Evolutionary conservation across 2,113 vertebrate genomes (phyloP), one percentile per base, ranked within the genome.

Genomic region (Salvelinus namaycush): DNA sequence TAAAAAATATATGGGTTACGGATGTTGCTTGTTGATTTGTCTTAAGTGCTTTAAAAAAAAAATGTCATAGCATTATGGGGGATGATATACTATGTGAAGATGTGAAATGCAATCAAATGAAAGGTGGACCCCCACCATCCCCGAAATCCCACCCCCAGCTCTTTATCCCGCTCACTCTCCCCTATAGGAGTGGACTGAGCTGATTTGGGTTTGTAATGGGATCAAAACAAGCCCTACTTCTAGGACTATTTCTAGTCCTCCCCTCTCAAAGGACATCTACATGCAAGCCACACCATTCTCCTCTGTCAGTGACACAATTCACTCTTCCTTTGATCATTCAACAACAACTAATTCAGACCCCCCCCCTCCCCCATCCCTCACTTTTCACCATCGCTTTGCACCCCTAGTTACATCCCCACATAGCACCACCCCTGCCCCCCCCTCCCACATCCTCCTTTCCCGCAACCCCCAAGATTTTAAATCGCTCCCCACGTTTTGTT

Each of bases 261-360:
- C 34, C 29, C 67, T 72, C 84, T 87, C 70, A 77, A 83, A 84
- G 78, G 75, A 90, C 90, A 92, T 91, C 86, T 84, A 89, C 92
- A 91, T 90, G 92, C 89, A 82, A 90, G 89, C 89, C 90, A 89
- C 89, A 91, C 82, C 76, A 80, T 88, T 90, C 88, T 88, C 89
- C 86, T 81, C 69, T 81, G 86, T 87, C 83, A 89, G 84, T 76
- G 79, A 86, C 87, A 86, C 88, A 89, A 87, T 89, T 88, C 83
- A 27, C 79, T 62, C 48, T 77, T 84, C 82, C 89, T 93, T 94
- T 93, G 90, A 94, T 92, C 91, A 85, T 82, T 83, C 87, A 84
- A 84, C 84, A 79, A 87, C 81, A 86, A 82, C 86, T 83, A 85
- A 76, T 80, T 78, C 83, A 80, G 48, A 60, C 70, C 76, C 60